Base-by-base conservation (phyloP, 2,888 invertebrate species). In the Octodonta nipae region DNA sequence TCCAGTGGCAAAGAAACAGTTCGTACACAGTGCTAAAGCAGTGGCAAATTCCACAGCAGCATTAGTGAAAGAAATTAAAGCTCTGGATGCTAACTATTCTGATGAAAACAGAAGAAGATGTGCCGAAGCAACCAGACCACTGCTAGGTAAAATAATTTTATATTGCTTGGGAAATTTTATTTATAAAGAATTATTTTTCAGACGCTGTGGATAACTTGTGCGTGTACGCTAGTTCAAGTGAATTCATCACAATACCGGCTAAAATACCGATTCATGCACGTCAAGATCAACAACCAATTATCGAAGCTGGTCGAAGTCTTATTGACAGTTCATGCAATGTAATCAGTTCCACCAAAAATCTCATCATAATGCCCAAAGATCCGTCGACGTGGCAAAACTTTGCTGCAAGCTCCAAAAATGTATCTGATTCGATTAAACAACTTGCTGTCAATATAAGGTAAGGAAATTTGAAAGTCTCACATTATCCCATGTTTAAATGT, bases 21-120 rank as follows among this genome's bases (percentile, higher is more conserved):
- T 98, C 61, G 93, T 98, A 33, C 91, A 95, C 57, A 85, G 89
- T 42, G 96, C 96, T 33, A 92, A 93, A 60, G 92, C 95, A 52
- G 91, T 98, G 2, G 96, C 96, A 30, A 88, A 88, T 61, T 87
- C 87, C 11, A 98, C 98, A 1, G 87, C 93, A 0, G 77, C 78
- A 41, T 71, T 98, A 12, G 95, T 98, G 12, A 88, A 86, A 60
- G 86, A 91, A 58, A 93, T 96, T 50, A 96, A 95, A 66, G 80
- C 75, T 1, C 60, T 83, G 16, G 93, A 95, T 60, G 72, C 75
- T 15, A 82, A 88, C 51, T 89, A 87, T 48, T 79, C 78, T 8
- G 79, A 83, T 45, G 70, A 70, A 15, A 84, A 83, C 55, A 70
- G 83, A 1, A 67, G 72, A 6, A 73, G 75, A 10, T 85, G 86